Conservation (phyloP, 1,140 invertebrate species). For the Oreohelix idahoensis region DNA sequence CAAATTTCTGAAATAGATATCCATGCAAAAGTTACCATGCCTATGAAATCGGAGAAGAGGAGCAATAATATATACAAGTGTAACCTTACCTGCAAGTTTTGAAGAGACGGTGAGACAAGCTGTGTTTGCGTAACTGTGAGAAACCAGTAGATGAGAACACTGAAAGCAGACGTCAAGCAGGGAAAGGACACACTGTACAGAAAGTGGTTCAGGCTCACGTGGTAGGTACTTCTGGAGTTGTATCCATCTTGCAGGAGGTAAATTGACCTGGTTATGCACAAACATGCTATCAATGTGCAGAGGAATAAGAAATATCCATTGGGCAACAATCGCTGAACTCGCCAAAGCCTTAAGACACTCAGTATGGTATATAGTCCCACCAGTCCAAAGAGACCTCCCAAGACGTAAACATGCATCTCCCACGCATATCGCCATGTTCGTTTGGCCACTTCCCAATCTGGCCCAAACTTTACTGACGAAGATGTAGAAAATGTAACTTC, state of each 20-base stretch:
- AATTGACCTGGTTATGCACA: slow-evolving; percentile 86
- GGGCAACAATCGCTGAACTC: slow-evolving; percentile 60
- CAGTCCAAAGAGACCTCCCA: slow-evolving; percentile 85
- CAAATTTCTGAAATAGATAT: too few species aligned
- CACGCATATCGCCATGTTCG: slow-evolving; percentile 81
- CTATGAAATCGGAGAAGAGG: not conserved
- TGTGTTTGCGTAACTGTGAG: slow-evolving; percentile 79
- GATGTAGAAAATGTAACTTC: not conserved
- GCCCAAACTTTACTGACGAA: slow-evolving; percentile 46
- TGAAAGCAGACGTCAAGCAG: slow-evolving; percentile 87
- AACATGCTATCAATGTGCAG: slow-evolving; percentile 84
- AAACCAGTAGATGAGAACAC: slow-evolving; percentile 87
- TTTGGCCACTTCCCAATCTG: slow-evolving; percentile 65
- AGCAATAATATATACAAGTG: not conserved
- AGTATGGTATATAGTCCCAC: slow-evolving; percentile 84
- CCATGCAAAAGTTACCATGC: too few species aligned
- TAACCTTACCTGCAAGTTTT: slow-evolving; percentile 74
- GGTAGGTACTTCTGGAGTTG: slow-evolving; percentile 84
- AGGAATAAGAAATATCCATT: slow-evolving; percentile 86
- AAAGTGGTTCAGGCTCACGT: slow-evolving; percentile 84
- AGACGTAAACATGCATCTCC: slow-evolving; percentile 90
- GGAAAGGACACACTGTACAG: slow-evolving; percentile 78
- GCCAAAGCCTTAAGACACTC: slow-evolving; percentile 64
- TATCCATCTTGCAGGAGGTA: slow-evolving; percentile 92
- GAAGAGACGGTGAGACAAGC: slow-evolving; percentile 67